A percentile compares a stretch with the other conserved stretches of the same genome.
Evolutionary conservation across 2,888 invertebrate genomes (phyloP).

Genomic region (Melipona bicolor): DNA sequence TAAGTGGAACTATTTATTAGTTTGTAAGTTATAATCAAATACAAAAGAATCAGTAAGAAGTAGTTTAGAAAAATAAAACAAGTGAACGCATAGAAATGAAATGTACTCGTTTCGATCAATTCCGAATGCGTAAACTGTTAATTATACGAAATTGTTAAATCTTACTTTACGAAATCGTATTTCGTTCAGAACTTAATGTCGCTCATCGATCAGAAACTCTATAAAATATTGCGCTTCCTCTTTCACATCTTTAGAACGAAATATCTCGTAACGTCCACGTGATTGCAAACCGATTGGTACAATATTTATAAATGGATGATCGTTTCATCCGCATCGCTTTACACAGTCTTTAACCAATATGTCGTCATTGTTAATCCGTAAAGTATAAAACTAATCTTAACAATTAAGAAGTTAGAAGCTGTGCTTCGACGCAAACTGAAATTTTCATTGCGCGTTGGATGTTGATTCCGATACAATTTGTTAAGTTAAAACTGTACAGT

Average conservation of each 20-base stretch:
- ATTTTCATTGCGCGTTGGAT: constrained; percentile 53
- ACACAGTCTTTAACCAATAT: constrained; percentile 65
- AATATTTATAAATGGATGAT: constrained; percentile 44
- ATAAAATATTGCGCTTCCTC: constrained; percentile 41
- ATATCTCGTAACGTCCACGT: constrained; percentile 30
- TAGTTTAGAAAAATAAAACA: constrained; percentile 52
- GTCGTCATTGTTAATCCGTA: constrained; percentile 33
- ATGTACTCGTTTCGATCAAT: constrained; percentile 53
- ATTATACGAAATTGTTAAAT: constrained; percentile 37
- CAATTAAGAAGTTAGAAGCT: constrained; percentile 50
- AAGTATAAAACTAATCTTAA: constrained; percentile 65
- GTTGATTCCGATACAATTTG: constrained; percentile 60
- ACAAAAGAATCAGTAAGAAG: constrained; percentile 43
- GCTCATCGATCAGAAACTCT: constrained; percentile 41
- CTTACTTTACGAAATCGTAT: constrained; percentile 31
- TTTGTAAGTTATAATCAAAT: constrained; percentile 51
- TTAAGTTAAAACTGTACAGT: constrained; percentile 71
- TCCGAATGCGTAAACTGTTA: constrained; percentile 55
- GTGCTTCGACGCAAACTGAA: constrained; percentile 67
- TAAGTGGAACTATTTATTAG: constrained; percentile 56
- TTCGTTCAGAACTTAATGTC: constrained; percentile 30
- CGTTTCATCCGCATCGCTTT: constrained; percentile 40
- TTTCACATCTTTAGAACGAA: constrained; percentile 35
- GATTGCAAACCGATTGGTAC: constrained; percentile 52
- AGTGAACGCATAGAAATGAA: constrained; percentile 45